Base-by-base conservation (phyloP, 2,888 invertebrate species). In the Pasiphila rectangulata region DNA sequence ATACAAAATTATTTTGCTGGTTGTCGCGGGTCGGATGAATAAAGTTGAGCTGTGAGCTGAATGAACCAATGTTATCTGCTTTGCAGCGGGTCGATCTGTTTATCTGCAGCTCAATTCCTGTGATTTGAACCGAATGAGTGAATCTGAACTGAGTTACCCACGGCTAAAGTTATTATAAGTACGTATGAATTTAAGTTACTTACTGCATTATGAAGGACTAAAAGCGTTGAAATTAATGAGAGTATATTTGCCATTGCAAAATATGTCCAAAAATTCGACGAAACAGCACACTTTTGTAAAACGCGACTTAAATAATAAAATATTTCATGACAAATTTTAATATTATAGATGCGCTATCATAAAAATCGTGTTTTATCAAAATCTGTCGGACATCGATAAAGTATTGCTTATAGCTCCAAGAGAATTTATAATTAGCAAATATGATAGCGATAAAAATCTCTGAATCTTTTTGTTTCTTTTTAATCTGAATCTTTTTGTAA, bases 341-440 rank as follows among this genome's bases (percentile, higher is more conserved):
- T 40, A 29, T 51, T 47, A 44, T 34, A 38, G 44, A 32, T 38
- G 6, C 20, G 43, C 46, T 63, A 65, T 67, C 67, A 16, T 10
- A 5, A 29, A 6, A 19, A 40, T 47, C 40, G 42, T 48, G 48
- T 9, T 42, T 43, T 44, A 47, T 48, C 51, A 34, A 41, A 30
- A 38, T 44, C 37, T 30, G 30, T 27, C 27, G 19, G 27, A n/a
- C 15, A 25, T 30, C 10, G 35, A 51, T 46, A 51, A 46, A 25
- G 12, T 7, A 24, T 51, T 51, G 17, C 43, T 10, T 36, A 39
- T 38, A 16, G 17, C 1, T 4, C 0, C 5, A 4, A 30, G 30
- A 16, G 15, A 13, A 17, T 10, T 12, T 1, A n/a, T 12, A 6
- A 10, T 6, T 4, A 25, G 12, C 6, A 4, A 25, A 25, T 4